Percentiles rank a stretch among this genome's conserved stretches.
Conservation (phyloP, 2,113 vertebrate genomes). For the Pedionomus torquatus region DNA sequence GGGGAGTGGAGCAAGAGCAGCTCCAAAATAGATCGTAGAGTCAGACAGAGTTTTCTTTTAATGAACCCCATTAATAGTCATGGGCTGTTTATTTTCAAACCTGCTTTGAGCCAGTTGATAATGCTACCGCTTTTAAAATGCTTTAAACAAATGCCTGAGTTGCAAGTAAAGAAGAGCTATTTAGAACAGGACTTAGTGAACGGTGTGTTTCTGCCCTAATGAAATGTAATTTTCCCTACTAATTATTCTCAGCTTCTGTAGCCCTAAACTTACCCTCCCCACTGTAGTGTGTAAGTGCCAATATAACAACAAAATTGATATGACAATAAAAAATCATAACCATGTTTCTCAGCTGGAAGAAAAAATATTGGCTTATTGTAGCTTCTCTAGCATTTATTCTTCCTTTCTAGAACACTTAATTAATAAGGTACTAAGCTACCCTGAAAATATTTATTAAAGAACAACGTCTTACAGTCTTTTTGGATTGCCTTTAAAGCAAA, state of each 20-base stretch:
- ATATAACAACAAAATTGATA: neutral
- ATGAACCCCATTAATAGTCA: slow-evolving; percentile 43
- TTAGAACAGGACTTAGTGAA: neutral
- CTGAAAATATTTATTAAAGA: neutral
- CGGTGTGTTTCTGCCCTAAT: neutral
- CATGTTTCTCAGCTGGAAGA: neutral
- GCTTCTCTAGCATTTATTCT: neutral
- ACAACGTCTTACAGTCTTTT: neutral
- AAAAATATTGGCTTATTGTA: neutral
- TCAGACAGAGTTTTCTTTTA: slow-evolving; percentile 64
- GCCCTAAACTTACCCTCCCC: neutral
- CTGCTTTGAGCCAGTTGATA: slow-evolving; percentile 5
- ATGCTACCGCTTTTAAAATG: neutral
- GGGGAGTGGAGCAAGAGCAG: slow-evolving; percentile 51
- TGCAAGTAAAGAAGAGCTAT: neutral
- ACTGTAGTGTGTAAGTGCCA: neutral
- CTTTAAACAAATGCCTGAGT: neutral
- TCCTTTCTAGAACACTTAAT: neutral
- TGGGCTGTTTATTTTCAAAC: neutral
- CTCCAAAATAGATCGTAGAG: slow-evolving; percentile 73
- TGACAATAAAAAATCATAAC: neutral
- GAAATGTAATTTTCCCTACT: neutral
- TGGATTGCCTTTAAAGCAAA: slow-evolving; percentile 1
- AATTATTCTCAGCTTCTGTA: neutral
- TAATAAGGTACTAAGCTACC: neutral